phyloP scores from a whole-genome alignment of 2,888 invertebrate genomes.

The Eulithis prunata region DNA sequence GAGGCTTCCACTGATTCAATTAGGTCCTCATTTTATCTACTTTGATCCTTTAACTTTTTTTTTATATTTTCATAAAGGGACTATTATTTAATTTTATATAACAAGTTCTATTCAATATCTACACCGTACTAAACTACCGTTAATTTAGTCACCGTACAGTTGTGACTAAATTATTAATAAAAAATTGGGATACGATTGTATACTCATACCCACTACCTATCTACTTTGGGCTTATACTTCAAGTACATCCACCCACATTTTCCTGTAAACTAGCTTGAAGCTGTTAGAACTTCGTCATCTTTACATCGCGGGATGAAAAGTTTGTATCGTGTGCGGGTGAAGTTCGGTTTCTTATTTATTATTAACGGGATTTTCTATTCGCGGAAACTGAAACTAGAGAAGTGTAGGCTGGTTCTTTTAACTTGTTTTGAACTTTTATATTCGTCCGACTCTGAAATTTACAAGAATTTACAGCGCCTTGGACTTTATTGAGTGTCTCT shows the following conservation, averaged over 20 bases:
- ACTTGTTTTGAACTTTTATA: background rate
- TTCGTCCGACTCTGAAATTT: background rate
- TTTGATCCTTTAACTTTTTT: too few relatives aligned
- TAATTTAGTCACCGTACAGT: too few relatives aligned
- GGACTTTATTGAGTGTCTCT: too few relatives aligned
- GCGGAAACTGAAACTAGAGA: constrained; percentile 2
- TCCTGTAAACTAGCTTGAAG: background rate
- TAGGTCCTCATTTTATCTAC: background rate
- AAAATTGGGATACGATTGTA: too few relatives aligned
- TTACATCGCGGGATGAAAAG: background rate
- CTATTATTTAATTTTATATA: too few relatives aligned
- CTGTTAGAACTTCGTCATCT: constrained; percentile 10
- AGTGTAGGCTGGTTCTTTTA: background rate
- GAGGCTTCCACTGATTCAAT: constrained; percentile 25
- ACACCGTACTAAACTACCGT: too few relatives aligned
- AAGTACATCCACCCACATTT: too few relatives aligned
- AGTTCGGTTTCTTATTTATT: constrained; percentile 7
- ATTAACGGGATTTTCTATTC: constrained; percentile 3
- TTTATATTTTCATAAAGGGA: too few relatives aligned
- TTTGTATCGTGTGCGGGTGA: background rate
- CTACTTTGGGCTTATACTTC: too few relatives aligned
- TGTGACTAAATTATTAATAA: too few relatives aligned
- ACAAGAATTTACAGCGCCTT: background rate
- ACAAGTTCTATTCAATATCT: too few relatives aligned
- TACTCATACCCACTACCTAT: too few relatives aligned